phyloP scores from a whole-genome alignment of 2,797 vertebrate species.

The Muscicapa comitata region DNA sequence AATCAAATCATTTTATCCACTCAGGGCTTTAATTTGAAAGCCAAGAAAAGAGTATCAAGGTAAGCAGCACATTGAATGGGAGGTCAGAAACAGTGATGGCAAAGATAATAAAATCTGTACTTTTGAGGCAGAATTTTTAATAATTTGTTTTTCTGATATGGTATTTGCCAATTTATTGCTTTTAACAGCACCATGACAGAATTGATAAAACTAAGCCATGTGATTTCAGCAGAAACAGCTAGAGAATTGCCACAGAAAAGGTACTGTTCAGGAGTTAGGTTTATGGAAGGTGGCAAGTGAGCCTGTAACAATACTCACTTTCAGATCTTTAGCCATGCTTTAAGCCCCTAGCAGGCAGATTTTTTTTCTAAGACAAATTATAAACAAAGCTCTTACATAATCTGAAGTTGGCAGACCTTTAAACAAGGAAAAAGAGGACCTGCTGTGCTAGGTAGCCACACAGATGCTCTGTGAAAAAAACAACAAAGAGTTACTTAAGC shows the following conservation, averaged over 20 bases:
- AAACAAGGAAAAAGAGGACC: not conserved
- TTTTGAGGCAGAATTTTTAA: not conserved
- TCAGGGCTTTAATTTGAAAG: not conserved
- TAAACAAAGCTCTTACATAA: not conserved
- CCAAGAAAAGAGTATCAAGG: not conserved
- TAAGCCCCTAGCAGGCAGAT: not conserved
- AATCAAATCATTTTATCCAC: not conserved
- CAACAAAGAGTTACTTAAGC: not conserved
- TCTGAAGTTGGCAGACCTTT: not conserved
- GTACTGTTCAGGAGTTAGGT: not conserved
- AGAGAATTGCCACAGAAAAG: not conserved
- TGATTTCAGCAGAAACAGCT: not conserved
- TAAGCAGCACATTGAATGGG: not conserved
- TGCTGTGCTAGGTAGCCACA: not conserved
- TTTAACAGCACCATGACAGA: not conserved
- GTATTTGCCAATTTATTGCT: not conserved
- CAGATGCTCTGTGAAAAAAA: not conserved
- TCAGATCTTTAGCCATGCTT: not conserved
- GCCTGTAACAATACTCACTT: not conserved
- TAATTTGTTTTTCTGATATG: not conserved
- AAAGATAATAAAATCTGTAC: not conserved
- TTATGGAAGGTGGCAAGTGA: not conserved
- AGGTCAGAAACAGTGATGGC: not conserved
- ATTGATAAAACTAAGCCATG: not conserved
- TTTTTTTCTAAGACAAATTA: not conserved